phyloP scores from a whole-genome alignment of 2,113 vertebrate genomes.

The Mus spicilegus region DNA sequence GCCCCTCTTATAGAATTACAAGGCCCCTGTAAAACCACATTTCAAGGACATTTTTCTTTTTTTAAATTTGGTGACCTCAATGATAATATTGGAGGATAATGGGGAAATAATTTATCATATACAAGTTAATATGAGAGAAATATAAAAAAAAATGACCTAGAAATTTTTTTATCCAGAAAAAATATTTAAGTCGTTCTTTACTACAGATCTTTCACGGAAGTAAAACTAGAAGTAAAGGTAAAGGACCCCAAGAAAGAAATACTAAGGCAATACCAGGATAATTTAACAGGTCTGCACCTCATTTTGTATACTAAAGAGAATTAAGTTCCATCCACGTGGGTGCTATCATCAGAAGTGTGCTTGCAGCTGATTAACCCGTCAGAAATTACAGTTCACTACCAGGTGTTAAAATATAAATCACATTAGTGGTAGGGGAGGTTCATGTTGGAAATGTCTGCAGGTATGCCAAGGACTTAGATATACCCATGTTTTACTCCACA shows the following conservation, averaged over 20 bases:
- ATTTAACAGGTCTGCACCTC: background rate
- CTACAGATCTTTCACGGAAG: background rate
- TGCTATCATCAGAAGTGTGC: slow-evolving; percentile 46
- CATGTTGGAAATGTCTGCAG: background rate
- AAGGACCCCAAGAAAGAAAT: background rate
- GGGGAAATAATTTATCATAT: background rate
- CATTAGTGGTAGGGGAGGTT: slow-evolving; percentile 35
- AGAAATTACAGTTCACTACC: slow-evolving; percentile 52
- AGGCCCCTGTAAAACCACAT: background rate
- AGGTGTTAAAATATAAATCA: slow-evolving; percentile 62
- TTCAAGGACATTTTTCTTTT: background rate
- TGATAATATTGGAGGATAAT: background rate
- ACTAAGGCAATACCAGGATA: background rate
- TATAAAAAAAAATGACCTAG: background rate
- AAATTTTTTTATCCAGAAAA: background rate
- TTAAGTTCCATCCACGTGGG: slow-evolving; percentile 48
- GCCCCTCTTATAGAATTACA: background rate
- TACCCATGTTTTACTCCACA: slow-evolving; percentile 16
- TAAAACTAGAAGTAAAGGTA: background rate
- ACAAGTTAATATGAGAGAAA: background rate
- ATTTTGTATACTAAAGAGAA: slow-evolving; percentile 53
- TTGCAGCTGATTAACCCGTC: slow-evolving; percentile 50
- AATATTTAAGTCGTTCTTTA: background rate
- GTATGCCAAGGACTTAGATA: background rate
- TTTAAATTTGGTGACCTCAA: background rate